A percentile compares a stretch with the other conserved stretches of the same genome.
Evolutionary conservation across 2,113 vertebrate species (phyloP).

Genomic region (Phycodurus eques): DNA sequence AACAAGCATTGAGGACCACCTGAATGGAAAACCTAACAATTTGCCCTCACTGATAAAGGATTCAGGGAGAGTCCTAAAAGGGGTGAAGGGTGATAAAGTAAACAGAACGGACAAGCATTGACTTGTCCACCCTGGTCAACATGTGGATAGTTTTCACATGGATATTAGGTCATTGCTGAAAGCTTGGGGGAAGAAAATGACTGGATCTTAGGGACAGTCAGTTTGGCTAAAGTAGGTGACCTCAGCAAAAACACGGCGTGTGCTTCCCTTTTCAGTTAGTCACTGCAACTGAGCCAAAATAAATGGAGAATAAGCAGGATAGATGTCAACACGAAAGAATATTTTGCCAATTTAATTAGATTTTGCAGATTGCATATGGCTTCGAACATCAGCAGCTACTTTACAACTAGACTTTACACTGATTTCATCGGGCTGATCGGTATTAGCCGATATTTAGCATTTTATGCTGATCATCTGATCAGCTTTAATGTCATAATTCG

Average conservation of each 20-base stretch:
- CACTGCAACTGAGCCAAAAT: conserved; percentile 2
- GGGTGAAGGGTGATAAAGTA: conserved; percentile 21
- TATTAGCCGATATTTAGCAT: too few relatives aligned
- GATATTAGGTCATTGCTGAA: conserved; percentile 51
- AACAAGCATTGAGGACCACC: conserved; percentile 44
- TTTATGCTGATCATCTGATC: too few relatives aligned
- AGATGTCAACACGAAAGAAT: too few relatives aligned
- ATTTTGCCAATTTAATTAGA: background rate
- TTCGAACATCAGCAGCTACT: background rate
- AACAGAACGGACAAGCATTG: background rate
- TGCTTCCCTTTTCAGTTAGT: conserved; percentile 11
- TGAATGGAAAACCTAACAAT: conserved; percentile 49
- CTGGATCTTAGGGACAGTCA: conserved; percentile 21
- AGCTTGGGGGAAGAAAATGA: conserved; percentile 23
- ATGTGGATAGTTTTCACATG: conserved; percentile 39
- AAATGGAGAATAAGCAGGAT: conserved; percentile 10
- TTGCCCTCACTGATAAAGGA: conserved; percentile 48
- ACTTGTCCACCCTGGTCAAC: conserved; percentile 33
- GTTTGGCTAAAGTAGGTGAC: conserved; percentile 7
- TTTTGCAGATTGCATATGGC: background rate
- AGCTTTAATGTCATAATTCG: too few relatives aligned
- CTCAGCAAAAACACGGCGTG: conserved; percentile 8
- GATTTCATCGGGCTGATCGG: too few relatives aligned
- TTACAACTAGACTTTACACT: background rate
- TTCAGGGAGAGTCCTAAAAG: conserved; percentile 10